Conservation (phyloP, 2,113 vertebrate genomes). For the Brienomyrus longianalis region DNA sequence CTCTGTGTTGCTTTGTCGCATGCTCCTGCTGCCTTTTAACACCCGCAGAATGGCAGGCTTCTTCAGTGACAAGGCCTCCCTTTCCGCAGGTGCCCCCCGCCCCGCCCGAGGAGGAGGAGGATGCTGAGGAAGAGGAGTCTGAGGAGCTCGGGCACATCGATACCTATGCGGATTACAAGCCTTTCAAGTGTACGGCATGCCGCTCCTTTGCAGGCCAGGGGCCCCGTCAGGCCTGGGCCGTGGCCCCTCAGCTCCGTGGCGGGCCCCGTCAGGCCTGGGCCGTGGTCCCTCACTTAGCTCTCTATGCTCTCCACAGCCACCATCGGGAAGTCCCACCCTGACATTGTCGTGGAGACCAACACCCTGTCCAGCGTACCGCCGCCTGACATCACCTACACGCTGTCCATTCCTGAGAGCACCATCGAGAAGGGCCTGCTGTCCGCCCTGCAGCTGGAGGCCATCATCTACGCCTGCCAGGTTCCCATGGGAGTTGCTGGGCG, state of each 20-base stretch:
- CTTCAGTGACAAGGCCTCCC: not conserved
- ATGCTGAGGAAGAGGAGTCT: slow-evolving; percentile 82
- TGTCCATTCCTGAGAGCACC: slow-evolving; percentile 66
- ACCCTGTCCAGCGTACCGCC: slow-evolving; percentile 94
- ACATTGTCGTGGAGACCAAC: slow-evolving; percentile 94
- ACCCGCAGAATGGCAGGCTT: not conserved
- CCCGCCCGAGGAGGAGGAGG: slow-evolving; percentile 80
- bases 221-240: not conserved
- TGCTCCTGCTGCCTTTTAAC: not conserved
- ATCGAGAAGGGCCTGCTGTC: slow-evolving; percentile 72
- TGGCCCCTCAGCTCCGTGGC: not conserved
- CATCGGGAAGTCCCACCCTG: slow-evolving; percentile 88
- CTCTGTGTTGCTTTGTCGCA: not conserved
- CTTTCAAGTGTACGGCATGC: slow-evolving; percentile 79
- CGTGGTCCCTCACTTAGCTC: not conserved
- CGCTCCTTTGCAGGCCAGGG: not conserved
- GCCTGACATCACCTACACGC: slow-evolving; percentile 84
- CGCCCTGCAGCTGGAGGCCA: slow-evolving; percentile 92
- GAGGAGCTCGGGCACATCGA: slow-evolving; percentile 92
- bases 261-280: not conserved
- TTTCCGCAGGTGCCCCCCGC: slow-evolving; percentile 44
- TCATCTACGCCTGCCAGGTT: slow-evolving; percentile 96
- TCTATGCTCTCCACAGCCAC: slow-evolving; percentile 63
- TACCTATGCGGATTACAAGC: slow-evolving; percentile 89
- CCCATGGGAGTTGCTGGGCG: not conserved